Base-by-base conservation (phyloP, 2,888 invertebrate species). In the Osmoderma eremita region DNA sequence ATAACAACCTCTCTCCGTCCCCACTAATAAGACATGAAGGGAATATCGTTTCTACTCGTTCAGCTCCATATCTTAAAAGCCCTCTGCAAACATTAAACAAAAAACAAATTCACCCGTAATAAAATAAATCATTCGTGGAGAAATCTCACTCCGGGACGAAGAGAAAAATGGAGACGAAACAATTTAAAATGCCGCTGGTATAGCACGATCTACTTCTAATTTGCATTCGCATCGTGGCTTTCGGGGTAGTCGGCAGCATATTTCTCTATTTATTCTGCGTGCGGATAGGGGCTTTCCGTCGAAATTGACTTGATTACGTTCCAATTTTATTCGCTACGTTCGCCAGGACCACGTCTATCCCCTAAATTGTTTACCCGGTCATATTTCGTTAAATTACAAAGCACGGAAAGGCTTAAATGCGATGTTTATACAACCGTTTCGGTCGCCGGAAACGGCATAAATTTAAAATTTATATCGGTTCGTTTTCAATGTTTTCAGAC, bases 271-370 rank as follows among this genome's bases (percentile, higher is more conserved):
- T 50, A 24, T 50, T 50, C 30, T 20, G 50, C 24, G 22, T 10
- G 24, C 50, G 50, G 50, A 24, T 24, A 18, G 30, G 6, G 30
- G 50, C 13, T 50, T 50, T 20, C 50, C n/a, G 48, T 61, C 36
- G 61, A 61, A 61, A 61, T 61, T 61, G 61, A 61, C 48, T 42
- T 61, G 61, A 61, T 61, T 61, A 61, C 61, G 45, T 48, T 22
- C 39, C 61, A 61, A 61, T 61, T 61, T 61, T 48, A 22, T 61
- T 61, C 45, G 36, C 24, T 42, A 30, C 48, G 45, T 38, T 17
- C 36, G 36, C n/a, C n/a, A n/a, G n/a, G n/a, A n/a, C n/a, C n/a
- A n/a, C 53, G 30, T 30, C 51, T 13, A 0, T 13, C 50, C 51
- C n/a, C n/a, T 38, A 38, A 53, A 53, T 53, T 53, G 53, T 53